These are phyloP conservation scores for Cyanoderma ruficeps DNA, from an alignment of 2,113 vertebrate genomes.

Conservation along the genomic window DNA sequence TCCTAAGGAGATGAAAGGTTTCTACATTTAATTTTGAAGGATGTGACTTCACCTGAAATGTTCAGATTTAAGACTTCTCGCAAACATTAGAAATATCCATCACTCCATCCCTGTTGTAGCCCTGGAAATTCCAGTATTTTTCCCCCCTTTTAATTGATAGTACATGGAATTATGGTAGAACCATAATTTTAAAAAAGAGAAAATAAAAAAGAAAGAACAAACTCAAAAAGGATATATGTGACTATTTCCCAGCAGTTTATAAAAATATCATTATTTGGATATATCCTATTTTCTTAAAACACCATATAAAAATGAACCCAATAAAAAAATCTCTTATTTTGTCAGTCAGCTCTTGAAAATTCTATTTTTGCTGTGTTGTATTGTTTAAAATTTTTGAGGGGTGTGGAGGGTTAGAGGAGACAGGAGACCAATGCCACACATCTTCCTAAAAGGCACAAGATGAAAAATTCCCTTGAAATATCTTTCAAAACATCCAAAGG, in stretches of 20 bases:
- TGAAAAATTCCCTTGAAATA: neutral
- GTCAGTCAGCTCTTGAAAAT: neutral
- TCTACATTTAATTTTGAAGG: neutral
- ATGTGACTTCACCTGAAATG: neutral
- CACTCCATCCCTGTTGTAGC: neutral
- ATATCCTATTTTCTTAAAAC: neutral
- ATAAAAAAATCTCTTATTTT: neutral
- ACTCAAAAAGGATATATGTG: rapidly evolving
- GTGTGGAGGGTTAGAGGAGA: neutral
- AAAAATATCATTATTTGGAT: neutral
- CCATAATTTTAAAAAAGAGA: neutral
- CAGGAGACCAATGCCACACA: neutral
- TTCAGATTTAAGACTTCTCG: neutral
- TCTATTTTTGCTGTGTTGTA: neutral
- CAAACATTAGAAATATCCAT: neutral
- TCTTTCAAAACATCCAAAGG: neutral
- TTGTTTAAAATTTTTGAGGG: neutral
- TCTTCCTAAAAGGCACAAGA: neutral
- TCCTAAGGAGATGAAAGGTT: neutral
- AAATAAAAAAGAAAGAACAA: neutral
- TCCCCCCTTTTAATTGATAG: neutral
- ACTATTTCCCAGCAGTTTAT: neutral
- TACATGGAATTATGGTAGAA: neutral
- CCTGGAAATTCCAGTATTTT: neutral
- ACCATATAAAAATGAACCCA: neutral